Conservation (phyloP, 1,140 invertebrate species). For the Rhagoletis zephyria region DNA sequence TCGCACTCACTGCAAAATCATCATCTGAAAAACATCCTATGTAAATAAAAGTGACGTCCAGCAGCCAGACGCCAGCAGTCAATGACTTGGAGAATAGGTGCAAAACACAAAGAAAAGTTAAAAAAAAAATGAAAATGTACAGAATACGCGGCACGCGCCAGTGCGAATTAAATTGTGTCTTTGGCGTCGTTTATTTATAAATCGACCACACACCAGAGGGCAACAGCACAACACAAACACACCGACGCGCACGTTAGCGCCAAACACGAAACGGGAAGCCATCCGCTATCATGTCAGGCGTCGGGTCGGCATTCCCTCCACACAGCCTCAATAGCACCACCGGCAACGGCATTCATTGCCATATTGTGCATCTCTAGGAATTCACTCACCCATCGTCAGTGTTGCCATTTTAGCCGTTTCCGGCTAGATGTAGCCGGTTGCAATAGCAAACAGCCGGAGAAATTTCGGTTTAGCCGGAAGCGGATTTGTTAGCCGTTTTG, state of each 20-base stretch:
- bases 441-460: no score
- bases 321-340: background rate
- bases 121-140: background rate
- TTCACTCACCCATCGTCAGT: background rate
- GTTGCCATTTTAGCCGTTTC: no score
- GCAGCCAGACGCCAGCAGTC: background rate
- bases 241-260: constrained; percentile 1
- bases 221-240: background rate
- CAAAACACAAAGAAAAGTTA: background rate
- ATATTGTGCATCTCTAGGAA: constrained; percentile 24
- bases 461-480: no score
- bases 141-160: constrained; percentile 33
- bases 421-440: no score
- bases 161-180: constrained; percentile 41
- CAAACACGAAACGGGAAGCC: background rate
- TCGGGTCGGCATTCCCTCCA: background rate
- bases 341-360: background rate
- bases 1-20: background rate
- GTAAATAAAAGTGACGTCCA: constrained; percentile 9
- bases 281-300: background rate
- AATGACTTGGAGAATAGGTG: background rate
- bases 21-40: background rate
- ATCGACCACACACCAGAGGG: constrained; percentile 26
- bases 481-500: no score
- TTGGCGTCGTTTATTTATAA: constrained; percentile 48